Base-by-base conservation (phyloP, 2,113 vertebrate genomes). In the Forbesichthys papilliferus region DNA sequence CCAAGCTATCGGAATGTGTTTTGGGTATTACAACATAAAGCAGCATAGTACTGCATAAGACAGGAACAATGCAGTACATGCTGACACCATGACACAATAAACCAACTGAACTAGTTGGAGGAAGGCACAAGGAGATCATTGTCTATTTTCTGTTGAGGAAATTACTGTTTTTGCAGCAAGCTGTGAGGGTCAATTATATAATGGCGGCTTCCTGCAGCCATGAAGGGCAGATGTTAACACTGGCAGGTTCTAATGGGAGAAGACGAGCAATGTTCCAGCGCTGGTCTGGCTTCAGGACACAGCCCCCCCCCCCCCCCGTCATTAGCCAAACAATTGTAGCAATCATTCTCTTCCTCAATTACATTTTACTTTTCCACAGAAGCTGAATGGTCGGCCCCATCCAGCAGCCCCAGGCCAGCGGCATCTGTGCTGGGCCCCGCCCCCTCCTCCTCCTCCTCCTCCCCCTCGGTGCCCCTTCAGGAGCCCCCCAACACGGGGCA, bases 171-270 rank as follows among this genome's bases (percentile, higher is more conserved):
- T 42, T 42, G 36, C 4, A 42, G 36, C 36, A 27, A 55, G 61
- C 66, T 3, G 48, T 74, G 61, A 52, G 62, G 82, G 78, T 83
- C 68, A 73, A 80, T 89, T 91, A 88, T 78, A 53, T 86, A 90
- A 91, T 75, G 49, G 67, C 72, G 65, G 68, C 80, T 84, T 69
- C 34, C 94, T 94, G 94, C 91, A 95, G 94, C 94, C 96, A 67
- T 62, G 63, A 81, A 79, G 65, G 66, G 74, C 69, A 79, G 63
- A 68, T 80, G 86, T 85, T 84, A 27, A 59, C 77, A 51, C 77
- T 81, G 74, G 84, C 71, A 62, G 70, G 75, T 58, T 69, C 76
- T 79, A 77, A 75, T 81, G 73, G 73, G 70, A 71, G 48, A 80
- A 70, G 70, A 79, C 64, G 6, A 57, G 61, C 61, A 42, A 64